phyloP scores from a whole-genome alignment of 1,140 invertebrate species.

The Ruditapes philippinarum region DNA sequence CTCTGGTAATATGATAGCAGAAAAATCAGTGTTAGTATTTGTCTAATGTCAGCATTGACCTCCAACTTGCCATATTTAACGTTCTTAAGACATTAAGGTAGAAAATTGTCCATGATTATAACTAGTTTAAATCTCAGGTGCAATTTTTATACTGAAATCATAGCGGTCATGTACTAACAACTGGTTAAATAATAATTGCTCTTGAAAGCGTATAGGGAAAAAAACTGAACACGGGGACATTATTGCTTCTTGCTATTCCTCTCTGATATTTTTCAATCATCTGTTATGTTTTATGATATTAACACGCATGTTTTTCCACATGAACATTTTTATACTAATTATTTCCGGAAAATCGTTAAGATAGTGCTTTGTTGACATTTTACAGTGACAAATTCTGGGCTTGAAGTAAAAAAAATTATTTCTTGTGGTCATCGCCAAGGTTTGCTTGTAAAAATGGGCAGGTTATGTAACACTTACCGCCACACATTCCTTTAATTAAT shows the following conservation, averaged over 20 bases:
- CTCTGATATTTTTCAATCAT: too few species aligned
- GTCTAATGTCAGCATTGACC: constrained; percentile 33
- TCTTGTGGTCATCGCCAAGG: too few species aligned
- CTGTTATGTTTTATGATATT: too few species aligned
- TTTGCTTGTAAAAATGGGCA: too few species aligned
- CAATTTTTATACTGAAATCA: constrained; percentile 19
- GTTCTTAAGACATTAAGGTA: background rate
- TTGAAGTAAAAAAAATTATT: too few species aligned
- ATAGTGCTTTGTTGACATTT: too few species aligned
- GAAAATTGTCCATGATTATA: constrained; percentile 33
- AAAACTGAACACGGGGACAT: too few species aligned
- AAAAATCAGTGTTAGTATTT: constrained; percentile 9
- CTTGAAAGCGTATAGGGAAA: background rate
- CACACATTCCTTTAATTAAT: background rate
- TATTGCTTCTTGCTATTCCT: background rate
- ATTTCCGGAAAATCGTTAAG: too few species aligned
- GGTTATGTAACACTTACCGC: too few species aligned
- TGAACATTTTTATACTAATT: too few species aligned
- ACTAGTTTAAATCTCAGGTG: background rate
- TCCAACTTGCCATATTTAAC: constrained; percentile 30
- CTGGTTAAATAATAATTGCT: background rate
- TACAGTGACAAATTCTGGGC: too few species aligned
- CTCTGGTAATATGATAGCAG: constrained; percentile 17
- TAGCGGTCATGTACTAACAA: background rate
- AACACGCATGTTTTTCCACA: too few species aligned